These are phyloP conservation scores for Crypturellus undulatus DNA, from an alignment of 2,113 vertebrate species.

Conservation along the genomic window DNA sequence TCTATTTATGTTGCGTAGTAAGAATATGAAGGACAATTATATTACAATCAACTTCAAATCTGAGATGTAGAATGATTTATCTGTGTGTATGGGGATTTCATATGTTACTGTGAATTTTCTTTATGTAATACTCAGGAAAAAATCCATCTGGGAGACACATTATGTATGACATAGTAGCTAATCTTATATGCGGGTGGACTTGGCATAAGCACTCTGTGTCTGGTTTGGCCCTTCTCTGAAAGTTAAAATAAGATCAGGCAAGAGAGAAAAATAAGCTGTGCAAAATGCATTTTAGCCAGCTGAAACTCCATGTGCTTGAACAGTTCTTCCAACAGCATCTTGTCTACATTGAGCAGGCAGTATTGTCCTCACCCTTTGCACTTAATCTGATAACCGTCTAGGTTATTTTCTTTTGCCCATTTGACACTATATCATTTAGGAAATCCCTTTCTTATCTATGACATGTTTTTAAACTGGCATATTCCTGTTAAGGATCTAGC, in stretches of 20 bases:
- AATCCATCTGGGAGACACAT: background rate
- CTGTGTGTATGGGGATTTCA: background rate
- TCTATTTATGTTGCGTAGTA: background rate
- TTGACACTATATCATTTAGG: constrained; percentile 12
- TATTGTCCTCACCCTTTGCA: background rate
- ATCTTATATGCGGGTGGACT: background rate
- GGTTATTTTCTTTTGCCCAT: background rate
- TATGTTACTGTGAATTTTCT: background rate
- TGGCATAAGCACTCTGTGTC: background rate
- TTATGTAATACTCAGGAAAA: background rate
- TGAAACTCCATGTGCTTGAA: background rate
- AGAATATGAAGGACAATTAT: background rate
- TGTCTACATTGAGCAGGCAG: background rate
- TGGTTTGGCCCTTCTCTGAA: background rate
- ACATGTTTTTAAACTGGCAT: background rate
- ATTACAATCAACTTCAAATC: background rate
- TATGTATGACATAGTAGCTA: background rate
- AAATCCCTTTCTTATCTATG: constrained; percentile 33
- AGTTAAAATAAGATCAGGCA: background rate
- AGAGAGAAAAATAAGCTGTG: background rate
- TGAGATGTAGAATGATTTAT: background rate
- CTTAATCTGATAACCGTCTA: background rate
- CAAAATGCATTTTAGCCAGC: background rate
- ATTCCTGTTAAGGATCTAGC: background rate
- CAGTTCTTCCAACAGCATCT: background rate